These are phyloP conservation scores for Laticauda colubrina DNA, from an alignment of 2,113 vertebrate genomes.

Conservation along the genomic window DNA sequence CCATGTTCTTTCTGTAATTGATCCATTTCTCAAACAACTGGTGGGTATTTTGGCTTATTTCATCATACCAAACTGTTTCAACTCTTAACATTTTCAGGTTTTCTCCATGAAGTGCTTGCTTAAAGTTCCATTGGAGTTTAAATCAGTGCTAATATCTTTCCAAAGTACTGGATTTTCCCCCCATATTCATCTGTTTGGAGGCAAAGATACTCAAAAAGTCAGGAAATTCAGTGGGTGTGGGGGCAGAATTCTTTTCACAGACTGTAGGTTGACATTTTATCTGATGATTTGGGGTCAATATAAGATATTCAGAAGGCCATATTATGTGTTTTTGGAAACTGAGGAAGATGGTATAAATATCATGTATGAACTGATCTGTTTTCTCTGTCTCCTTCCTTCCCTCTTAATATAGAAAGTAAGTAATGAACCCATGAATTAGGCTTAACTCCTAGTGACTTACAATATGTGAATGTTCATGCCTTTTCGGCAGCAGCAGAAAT, in stretches of 20 bases:
- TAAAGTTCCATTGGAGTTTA: not conserved
- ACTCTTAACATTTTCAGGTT: not conserved
- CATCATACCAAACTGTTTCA: not conserved
- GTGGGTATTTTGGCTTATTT: not conserved
- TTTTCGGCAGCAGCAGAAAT: not conserved
- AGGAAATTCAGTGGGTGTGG: not conserved
- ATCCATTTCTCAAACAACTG: not conserved
- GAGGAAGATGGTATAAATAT: not conserved
- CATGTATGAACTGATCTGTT: not conserved
- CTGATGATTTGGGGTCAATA: not conserved
- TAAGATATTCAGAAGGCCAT: not conserved
- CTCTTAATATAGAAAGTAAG: not conserved
- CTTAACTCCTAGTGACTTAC: not conserved
- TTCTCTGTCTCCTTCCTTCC: not conserved
- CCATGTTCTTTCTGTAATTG: not conserved
- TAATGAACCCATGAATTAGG: not conserved
- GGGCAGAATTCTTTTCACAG: not conserved
- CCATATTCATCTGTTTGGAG: not conserved
- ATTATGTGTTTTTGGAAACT: not conserved
- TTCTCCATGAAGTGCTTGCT: not conserved
- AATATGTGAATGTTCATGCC: not conserved
- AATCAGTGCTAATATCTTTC: not conserved
- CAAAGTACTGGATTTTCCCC: not conserved
- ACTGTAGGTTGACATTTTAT: not conserved
- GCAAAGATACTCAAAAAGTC: not conserved